Conservation (phyloP, 2,888 invertebrate genomes). For the Noctua comes region DNA sequence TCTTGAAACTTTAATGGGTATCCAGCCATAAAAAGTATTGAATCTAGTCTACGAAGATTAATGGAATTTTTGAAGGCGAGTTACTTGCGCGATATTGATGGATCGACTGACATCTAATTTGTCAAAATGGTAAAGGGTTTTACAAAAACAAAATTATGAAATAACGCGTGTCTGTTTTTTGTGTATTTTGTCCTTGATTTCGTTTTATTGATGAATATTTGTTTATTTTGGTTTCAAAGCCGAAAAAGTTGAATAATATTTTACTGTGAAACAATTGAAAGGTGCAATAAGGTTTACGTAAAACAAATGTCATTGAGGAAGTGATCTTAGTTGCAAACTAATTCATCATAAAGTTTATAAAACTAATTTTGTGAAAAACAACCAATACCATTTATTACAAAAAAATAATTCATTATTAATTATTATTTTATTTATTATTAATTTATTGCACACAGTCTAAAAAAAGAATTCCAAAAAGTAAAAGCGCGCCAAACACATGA, state of each 20-base stretch:
- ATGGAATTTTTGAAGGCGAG: conserved; percentile 35
- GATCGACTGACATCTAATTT: conserved; percentile 41
- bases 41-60: conserved; percentile 42
- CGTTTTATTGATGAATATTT: neutral
- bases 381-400: neutral
- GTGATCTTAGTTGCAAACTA: neutral
- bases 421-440: too few species aligned
- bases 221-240: neutral
- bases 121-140: conserved; percentile 32
- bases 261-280: neutral
- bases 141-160: conserved; percentile 3
- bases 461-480: conserved; percentile 26
- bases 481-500: neutral
- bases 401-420: too few species aligned
- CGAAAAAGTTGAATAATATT: too few species aligned
- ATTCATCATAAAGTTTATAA: neutral
- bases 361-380: too few species aligned
- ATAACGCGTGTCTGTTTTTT: neutral
- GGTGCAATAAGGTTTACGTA: neutral
- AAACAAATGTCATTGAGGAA: neutral
- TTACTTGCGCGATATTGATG: conserved; percentile 30
- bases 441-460: neutral
- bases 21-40: conserved; percentile 20
- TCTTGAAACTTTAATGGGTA: neutral
- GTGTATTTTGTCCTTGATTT: neutral